These are phyloP conservation scores for Phoxinus dragarum DNA, from an alignment of 2,797 vertebrate genomes.

Conservation along the genomic window DNA sequence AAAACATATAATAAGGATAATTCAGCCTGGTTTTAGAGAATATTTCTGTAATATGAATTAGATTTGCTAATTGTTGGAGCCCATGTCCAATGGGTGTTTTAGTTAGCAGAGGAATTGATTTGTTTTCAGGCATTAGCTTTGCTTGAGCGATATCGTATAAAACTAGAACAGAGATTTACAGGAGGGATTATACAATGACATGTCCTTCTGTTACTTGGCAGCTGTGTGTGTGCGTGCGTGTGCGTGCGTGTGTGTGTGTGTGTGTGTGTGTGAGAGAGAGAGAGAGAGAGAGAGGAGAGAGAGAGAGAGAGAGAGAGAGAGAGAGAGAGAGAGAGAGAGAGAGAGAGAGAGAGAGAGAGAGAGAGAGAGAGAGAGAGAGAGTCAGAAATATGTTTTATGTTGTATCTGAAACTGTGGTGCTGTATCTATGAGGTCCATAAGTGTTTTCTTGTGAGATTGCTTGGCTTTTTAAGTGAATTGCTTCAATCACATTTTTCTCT, in stretches of 20 bases:
- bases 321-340: not conserved
- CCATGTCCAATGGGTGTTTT: not conserved
- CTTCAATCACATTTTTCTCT: not conserved
- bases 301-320: not conserved
- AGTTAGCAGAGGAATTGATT: not conserved
- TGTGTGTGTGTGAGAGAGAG: no score
- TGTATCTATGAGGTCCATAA: constrained; percentile 2
- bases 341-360: no score
- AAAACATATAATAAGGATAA: not conserved
- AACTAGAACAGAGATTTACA: constrained; percentile 27
- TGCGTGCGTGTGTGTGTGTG: not conserved
- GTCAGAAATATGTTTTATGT: constrained; percentile 14
- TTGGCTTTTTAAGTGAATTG: no score
- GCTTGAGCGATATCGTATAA: constrained; percentile 20
- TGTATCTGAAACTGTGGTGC: not conserved
- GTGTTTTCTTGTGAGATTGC: not conserved
- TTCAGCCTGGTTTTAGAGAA: not conserved
- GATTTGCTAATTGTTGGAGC: not conserved
- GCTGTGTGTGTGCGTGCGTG: constrained; percentile 1
- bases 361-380: not conserved
- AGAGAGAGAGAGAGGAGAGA: not conserved
- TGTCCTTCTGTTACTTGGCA: constrained; percentile 34
- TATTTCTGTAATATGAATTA: not conserved
- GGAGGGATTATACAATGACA: constrained; percentile 23
- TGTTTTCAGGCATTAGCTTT: constrained; percentile 10